phyloP scores from a whole-genome alignment of 2,113 vertebrate genomes.

The Phylloscopus trochilus region DNA sequence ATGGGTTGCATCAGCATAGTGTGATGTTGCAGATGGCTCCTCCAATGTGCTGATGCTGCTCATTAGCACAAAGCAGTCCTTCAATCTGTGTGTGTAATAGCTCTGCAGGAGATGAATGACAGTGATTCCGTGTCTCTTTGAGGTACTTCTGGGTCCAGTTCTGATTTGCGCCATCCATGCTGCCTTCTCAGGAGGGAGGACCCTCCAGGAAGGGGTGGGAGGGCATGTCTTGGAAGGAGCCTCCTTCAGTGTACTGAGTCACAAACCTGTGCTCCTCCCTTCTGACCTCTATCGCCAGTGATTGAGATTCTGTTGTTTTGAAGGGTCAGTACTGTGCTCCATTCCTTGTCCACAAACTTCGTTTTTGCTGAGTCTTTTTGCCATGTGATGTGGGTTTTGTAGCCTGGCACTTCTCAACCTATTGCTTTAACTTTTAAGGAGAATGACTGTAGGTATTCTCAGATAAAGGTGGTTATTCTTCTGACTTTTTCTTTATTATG shows the following conservation, averaged over 20 bases:
- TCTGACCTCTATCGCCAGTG: neutral
- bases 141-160: neutral
- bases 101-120: neutral
- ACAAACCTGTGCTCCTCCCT: neutral
- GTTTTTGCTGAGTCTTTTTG: neutral
- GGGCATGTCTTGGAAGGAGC: neutral
- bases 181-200: neutral
- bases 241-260: neutral
- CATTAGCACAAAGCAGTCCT: neutral
- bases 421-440: neutral
- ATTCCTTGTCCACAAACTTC: neutral
- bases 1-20: neutral
- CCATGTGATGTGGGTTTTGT: rapidly evolving
- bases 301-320: neutral
- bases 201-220: neutral
- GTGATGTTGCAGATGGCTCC: neutral
- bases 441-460: neutral
- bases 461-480: neutral
- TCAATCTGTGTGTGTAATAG: neutral
- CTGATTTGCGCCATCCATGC: neutral
- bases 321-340: neutral
- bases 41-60: neutral
- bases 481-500: neutral
- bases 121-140: neutral
- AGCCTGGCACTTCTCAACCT: neutral